These are phyloP conservation scores for Gymnothorax javanicus DNA, from an alignment of 2,797 vertebrate genomes.

Conservation along the genomic window DNA sequence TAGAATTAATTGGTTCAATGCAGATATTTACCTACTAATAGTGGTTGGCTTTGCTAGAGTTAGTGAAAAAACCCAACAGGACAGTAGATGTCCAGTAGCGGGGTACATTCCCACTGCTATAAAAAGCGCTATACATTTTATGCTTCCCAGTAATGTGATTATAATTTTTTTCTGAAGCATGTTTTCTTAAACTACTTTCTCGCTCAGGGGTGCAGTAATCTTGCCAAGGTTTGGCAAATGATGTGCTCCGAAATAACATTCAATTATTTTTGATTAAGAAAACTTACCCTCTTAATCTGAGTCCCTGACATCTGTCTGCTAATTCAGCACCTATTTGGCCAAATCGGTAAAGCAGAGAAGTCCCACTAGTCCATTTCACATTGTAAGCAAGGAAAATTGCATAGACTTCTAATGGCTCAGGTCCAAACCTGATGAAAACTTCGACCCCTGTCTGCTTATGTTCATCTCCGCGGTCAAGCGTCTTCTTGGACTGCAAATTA, in stretches of 20 bases:
- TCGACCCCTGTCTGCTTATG: background rate
- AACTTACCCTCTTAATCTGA: slow-evolving; percentile 56
- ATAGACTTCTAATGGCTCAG: background rate
- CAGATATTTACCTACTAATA: too few relatives aligned
- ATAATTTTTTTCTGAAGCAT: background rate
- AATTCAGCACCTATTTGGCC: background rate
- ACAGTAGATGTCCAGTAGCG: too few relatives aligned
- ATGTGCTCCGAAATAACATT: slow-evolving; percentile 51
- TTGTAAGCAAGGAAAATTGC: slow-evolving; percentile 4
- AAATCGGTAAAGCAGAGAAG: slow-evolving; percentile 6
- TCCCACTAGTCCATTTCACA: slow-evolving; percentile 6
- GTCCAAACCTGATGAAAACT: background rate
- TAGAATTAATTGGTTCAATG: too few relatives aligned
- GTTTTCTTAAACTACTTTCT: slow-evolving; percentile 24
- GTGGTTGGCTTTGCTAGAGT: too few relatives aligned
- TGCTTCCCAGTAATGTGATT: slow-evolving; percentile 43
- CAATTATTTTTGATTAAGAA: slow-evolving; percentile 60
- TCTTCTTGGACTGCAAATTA: slow-evolving; percentile 18
- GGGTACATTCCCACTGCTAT: background rate
- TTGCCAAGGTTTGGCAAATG: slow-evolving; percentile 43
- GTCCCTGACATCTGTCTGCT: slow-evolving; percentile 49
- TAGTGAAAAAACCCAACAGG: too few relatives aligned
- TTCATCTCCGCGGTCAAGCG: slow-evolving; percentile 11
- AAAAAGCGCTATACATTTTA: slow-evolving; percentile 48
- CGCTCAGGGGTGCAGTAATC: slow-evolving; percentile 51